These are phyloP conservation scores for Hyles lineata DNA, from an alignment of 2,888 invertebrate genomes.

Conservation along the genomic window DNA sequence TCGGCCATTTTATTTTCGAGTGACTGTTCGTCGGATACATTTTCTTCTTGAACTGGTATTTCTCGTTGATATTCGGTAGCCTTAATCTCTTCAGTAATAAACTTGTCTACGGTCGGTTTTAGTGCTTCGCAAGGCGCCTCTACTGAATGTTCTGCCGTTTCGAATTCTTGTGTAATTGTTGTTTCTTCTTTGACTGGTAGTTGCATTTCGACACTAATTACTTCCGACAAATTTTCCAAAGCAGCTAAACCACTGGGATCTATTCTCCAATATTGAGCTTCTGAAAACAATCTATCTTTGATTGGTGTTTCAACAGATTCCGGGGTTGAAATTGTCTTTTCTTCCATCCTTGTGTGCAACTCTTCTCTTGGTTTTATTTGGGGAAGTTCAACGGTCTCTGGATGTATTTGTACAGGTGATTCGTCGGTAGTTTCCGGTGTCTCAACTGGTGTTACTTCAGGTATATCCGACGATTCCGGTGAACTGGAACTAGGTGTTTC, in stretches of 20 bases:
- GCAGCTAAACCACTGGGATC: constrained; percentile 61
- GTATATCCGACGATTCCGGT: constrained; percentile 73
- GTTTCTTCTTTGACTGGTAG: constrained; percentile 35
- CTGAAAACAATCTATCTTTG: constrained; percentile 75
- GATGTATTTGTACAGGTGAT: background rate
- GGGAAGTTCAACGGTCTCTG: background rate
- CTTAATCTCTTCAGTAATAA: constrained; percentile 48
- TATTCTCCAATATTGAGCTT: constrained; percentile 78
- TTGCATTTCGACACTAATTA: constrained; percentile 59
- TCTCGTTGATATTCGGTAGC: constrained; percentile 42
- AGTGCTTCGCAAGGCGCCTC: background rate
- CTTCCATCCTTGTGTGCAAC: constrained; percentile 41
- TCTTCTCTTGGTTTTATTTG: background rate
- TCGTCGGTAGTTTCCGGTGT: constrained; percentile 58
- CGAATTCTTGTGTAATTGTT: background rate
- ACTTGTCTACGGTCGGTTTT: constrained; percentile 34
- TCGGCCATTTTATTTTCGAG: constrained; percentile 80
- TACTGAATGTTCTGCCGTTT: too few relatives aligned
- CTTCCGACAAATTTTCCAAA: constrained; percentile 57
- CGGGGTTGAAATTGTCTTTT: constrained; percentile 67
- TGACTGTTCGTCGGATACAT: constrained; percentile 70
- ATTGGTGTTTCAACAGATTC: constrained; percentile 74
- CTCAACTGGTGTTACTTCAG: constrained; percentile 54
- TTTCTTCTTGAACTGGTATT: constrained; percentile 41
- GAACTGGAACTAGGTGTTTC: constrained; percentile 61